These are phyloP conservation scores for Heliconius cydno DNA, from an alignment of 2,888 invertebrate genomes.

Conservation along the genomic window DNA sequence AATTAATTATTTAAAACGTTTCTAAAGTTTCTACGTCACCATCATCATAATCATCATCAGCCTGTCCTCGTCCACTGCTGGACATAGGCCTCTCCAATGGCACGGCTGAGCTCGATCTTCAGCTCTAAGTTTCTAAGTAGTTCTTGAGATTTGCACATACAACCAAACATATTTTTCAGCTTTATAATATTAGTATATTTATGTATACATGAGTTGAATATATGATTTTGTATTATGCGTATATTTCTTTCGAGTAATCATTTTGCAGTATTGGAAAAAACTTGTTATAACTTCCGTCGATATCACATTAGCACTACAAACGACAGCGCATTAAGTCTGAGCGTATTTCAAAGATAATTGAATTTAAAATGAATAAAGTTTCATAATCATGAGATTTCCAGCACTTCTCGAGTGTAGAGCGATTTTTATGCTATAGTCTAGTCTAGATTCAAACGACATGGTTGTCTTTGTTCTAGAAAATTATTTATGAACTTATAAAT, in stretches of 20 bases:
- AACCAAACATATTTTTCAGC: no score
- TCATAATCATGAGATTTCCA: constrained; percentile 33
- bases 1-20: no score
- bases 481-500: not conserved
- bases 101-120: no score
- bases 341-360: constrained; percentile 28
- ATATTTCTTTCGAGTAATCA: not conserved
- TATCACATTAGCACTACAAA: constrained; percentile 22
- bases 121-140: no score
- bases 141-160: no score
- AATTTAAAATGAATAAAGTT: constrained; percentile 43
- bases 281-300: not conserved
- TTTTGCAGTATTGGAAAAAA: not conserved
- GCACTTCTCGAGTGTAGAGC: constrained; percentile 16
- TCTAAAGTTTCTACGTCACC: no score
- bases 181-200: no score
- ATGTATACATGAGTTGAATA: no score
- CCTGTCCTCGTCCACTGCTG: no score
- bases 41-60: no score
- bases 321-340: constrained; percentile 10
- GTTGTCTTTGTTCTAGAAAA: constrained; percentile 13
- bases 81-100: no score
- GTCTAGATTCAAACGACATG: not conserved
- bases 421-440: constrained; percentile 12
- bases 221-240: not conserved